Evolutionary conservation across 2,113 vertebrate genomes (phyloP), one percentile per base, ranked within the genome.

Genomic region (Epinephelus fuscoguttatus): DNA sequence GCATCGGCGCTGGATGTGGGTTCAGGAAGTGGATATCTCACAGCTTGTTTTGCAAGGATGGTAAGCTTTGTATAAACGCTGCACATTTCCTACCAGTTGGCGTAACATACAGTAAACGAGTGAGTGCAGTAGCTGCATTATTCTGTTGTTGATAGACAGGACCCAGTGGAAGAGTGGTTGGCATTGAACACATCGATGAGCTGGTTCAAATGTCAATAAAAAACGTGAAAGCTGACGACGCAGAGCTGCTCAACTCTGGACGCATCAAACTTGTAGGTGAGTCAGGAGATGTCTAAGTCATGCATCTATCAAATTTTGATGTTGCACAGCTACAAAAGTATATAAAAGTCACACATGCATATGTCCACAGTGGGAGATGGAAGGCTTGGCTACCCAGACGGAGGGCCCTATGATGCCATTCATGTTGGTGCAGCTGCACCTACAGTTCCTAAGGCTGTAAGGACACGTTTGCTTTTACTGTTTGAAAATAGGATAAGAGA

Each of bases 21-120:
- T 0, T 98, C 97, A 59, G 97, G 97, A 37, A 98, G 97, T 4
- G 97, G 97, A 23, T 98, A 97, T 78, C 97, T 98, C 47, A 97
- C 97, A 0, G 96, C 96, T 1, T 98, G 97, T 91, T 97, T 98
- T 69, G 96, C 97, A 75, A 96, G 97, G 88, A 97, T 98, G 97
- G 97, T 98, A 78, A 93, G 94, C 72, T 83, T 7, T 19, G 23
- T n/a, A n/a, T 17, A 45, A 68, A 21, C 21, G 3, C 66, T 42
- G 10, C 56, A 70, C 37, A 14, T 80, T 56, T 73, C 23, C 42
- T 66, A 19, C 12, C 25, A n/a, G 17, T 74, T 74, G 4, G 15
- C 12, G 19, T n/a, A 19, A 59, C 52, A 82, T 21, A 23, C 37
- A n/a, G 17, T 21, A 37, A 12, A 66, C 61, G 18, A 76, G 9